Percentiles rank a stretch among this genome's conserved stretches.
Evolutionary conservation across 2,888 invertebrate genomes (phyloP).

Genomic region (Lordiphosa andalusiaca): DNA sequence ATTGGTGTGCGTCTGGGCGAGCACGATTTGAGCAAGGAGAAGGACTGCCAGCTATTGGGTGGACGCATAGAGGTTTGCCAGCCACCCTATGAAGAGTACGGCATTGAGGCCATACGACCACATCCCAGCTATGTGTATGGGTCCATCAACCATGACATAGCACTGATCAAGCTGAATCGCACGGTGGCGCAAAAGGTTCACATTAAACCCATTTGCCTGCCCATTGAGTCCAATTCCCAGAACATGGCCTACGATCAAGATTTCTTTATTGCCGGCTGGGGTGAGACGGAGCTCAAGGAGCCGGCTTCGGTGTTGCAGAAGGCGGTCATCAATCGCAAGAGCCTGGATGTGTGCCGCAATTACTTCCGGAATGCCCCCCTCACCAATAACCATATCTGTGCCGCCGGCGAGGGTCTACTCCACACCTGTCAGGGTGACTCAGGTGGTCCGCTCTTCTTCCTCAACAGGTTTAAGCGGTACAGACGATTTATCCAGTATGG

Average conservation of each 20-base stretch:
- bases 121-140: conserved; percentile 82
- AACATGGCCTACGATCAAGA: conserved; percentile 32
- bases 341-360: conserved; percentile 50
- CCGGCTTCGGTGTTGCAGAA: conserved; percentile 56
- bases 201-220: conserved; percentile 75
- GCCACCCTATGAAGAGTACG: conserved; percentile 79
- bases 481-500: conserved; percentile 80
- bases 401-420: conserved; percentile 47
- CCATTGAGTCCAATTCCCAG: conserved; percentile 51
- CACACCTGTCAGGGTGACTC: conserved; percentile 74
- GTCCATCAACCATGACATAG: conserved; percentile 82
- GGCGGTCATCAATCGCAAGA: conserved; percentile 50
- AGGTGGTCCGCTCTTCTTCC: conserved; percentile 69
- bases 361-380: conserved; percentile 46
- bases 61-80: conserved; percentile 69
- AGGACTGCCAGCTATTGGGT: conserved; percentile 70
- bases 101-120: conserved; percentile 75
- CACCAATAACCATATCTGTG: conserved; percentile 73
- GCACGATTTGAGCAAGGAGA: conserved; percentile 67
- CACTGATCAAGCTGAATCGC: conserved; percentile 81
- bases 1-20: conserved; percentile 80
- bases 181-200: conserved; percentile 54
- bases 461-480: conserved; percentile 39
- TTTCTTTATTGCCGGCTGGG: conserved; percentile 76
- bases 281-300: conserved; percentile 56